Evolutionary conservation across 1,140 invertebrate genomes (phyloP).

Genomic region (Parasteatoda tepidariorum): DNA sequence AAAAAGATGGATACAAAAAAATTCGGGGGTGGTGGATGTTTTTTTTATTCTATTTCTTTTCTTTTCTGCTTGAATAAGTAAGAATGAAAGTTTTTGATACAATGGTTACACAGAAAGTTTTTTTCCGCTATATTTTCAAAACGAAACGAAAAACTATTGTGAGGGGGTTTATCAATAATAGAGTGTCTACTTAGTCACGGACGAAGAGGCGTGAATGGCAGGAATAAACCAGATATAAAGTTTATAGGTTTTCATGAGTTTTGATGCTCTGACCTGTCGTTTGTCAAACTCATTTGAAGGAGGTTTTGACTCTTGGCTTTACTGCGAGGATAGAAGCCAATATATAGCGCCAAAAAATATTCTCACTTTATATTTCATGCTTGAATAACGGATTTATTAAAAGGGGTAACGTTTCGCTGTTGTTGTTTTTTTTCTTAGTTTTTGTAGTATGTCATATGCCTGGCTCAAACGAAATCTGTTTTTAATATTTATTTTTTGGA

Average conservation of each 20-base stretch:
- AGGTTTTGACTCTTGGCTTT: background rate
- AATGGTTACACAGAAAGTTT: background rate
- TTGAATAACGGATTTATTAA: no score
- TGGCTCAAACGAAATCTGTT: no score
- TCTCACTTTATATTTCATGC: no score
- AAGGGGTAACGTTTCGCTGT: no score
- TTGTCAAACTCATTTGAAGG: background rate
- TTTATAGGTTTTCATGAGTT: background rate
- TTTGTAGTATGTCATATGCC: no score
- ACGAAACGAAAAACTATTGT: background rate
- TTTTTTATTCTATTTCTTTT: background rate
- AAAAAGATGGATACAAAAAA: slow-evolving; percentile 3
- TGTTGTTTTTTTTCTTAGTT: no score
- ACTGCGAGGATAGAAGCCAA: background rate
- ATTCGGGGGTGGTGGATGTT: background rate
- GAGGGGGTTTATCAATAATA: background rate
- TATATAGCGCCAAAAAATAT: background rate
- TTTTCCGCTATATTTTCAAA: background rate
- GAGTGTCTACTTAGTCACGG: slow-evolving; percentile 6
- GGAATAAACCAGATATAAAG: background rate
- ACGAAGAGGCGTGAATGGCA: background rate
- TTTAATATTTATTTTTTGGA: no score
- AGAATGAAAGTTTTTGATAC: slow-evolving; percentile 14
- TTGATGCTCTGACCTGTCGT: background rate
- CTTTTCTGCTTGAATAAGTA: background rate